phyloP scores from a whole-genome alignment of 2,888 invertebrate genomes.

The Nemotelus nigrinus region DNA sequence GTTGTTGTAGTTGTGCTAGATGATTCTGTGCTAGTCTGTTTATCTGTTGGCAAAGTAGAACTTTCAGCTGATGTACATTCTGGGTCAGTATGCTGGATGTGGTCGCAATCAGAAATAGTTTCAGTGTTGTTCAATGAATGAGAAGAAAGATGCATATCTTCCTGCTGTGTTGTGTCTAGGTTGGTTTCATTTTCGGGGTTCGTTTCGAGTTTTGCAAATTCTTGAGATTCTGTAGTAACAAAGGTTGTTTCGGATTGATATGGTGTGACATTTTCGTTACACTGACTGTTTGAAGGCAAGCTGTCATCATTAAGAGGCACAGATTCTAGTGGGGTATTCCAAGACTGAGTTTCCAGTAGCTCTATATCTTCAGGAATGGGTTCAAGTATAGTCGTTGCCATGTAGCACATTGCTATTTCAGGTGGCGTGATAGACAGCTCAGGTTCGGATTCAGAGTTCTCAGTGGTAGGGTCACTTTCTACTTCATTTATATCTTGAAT shows the following conservation, averaged over 20 bases:
- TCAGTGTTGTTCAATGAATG: background rate
- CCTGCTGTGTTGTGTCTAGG: slow-evolving; percentile 40
- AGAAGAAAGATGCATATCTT: background rate
- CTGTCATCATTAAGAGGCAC: background rate
- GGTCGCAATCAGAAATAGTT: background rate
- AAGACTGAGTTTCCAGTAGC: background rate
- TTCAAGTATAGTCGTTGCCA: slow-evolving; percentile 19
- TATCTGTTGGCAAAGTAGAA: slow-evolving; percentile 41
- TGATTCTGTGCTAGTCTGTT: slow-evolving; percentile 29
- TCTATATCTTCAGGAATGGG: slow-evolving; percentile 31
- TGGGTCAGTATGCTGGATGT: slow-evolving; percentile 5
- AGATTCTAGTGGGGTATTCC: no score
- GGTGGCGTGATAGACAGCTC: slow-evolving; percentile 32
- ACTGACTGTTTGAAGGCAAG: background rate
- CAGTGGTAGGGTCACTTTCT: background rate
- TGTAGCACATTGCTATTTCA: slow-evolving; percentile 20
- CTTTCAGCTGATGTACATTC: background rate
- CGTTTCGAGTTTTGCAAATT: background rate
- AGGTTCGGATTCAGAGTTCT: slow-evolving; percentile 14
- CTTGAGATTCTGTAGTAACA: background rate
- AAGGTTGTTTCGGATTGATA: background rate
- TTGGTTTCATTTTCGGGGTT: background rate
- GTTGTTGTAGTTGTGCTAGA: slow-evolving; percentile 31
- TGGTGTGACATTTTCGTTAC: background rate
- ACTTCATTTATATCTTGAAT: background rate